Evolutionary conservation across 2,797 vertebrate species (phyloP).

Genomic region (Anabacerthia variegaticeps): DNA sequence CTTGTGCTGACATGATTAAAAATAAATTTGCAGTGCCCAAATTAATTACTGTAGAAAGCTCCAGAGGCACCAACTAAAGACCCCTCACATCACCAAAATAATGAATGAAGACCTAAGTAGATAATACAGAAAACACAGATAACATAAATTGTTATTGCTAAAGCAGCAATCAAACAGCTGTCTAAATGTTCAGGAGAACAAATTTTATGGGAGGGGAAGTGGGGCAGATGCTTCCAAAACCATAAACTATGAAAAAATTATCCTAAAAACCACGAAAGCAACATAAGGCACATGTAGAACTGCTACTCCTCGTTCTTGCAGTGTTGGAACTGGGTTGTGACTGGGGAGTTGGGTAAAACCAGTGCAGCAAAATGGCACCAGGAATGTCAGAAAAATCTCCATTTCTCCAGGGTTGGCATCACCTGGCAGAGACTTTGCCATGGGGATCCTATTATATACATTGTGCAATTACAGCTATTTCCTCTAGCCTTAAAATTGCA

Average conservation of each 20-base stretch:
- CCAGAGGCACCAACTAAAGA: background rate
- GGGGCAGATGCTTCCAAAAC: background rate
- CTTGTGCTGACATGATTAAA: background rate
- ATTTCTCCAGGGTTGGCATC: background rate
- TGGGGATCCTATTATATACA: background rate
- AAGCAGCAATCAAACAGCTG: background rate
- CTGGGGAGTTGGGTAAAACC: background rate
- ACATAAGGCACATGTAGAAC: background rate
- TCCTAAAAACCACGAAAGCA: background rate
- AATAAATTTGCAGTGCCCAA: background rate
- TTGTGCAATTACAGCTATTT: background rate
- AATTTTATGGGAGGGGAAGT: accelerated
- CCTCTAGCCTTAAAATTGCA: background rate
- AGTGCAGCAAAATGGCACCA: background rate
- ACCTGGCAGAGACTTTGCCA: background rate
- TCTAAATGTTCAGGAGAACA: background rate
- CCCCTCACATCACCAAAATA: background rate
- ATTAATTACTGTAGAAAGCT: background rate
- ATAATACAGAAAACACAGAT: accelerated
- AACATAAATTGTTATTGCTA: background rate
- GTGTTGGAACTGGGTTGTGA: background rate
- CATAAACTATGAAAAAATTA: accelerated
- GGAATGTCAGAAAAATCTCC: background rate
- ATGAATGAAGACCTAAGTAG: background rate
- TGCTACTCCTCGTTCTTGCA: background rate